phyloP scores from a whole-genome alignment of 2,113 vertebrate genomes.

The Boulengerochromis microlepis region DNA sequence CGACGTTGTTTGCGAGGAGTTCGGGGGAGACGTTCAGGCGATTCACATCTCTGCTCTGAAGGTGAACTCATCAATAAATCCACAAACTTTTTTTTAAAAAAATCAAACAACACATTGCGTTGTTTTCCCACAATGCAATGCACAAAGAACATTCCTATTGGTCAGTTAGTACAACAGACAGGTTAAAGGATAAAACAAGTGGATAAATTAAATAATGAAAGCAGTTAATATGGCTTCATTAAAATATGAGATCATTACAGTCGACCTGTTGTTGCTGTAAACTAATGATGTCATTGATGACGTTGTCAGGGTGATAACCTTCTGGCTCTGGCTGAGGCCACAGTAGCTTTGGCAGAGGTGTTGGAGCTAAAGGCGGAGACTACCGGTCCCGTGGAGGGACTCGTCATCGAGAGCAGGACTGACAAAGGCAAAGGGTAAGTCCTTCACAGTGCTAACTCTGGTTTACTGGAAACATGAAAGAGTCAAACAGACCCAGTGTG shows the following conservation, averaged over 20 bases:
- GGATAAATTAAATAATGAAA: background rate
- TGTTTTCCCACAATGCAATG: background rate
- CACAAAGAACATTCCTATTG: background rate
- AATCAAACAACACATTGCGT: background rate
- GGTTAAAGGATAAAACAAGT: background rate
- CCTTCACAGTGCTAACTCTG: too few species aligned
- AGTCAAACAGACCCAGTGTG: background rate
- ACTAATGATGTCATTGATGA: background rate
- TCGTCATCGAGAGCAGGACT: constrained; percentile 85
- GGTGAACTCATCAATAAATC: constrained; percentile 52
- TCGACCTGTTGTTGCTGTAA: background rate
- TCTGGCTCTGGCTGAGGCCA: constrained; percentile 84
- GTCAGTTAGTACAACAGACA: background rate
- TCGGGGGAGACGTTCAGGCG: constrained; percentile 89
- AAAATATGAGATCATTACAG: background rate
- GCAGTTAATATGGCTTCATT: background rate
- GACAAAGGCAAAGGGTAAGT: constrained; percentile 81
- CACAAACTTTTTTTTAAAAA: too few species aligned
- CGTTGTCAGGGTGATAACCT: constrained; percentile 82
- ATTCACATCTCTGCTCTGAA: constrained; percentile 87
- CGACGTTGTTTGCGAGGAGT: constrained; percentile 88
- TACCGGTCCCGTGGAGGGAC: constrained; percentile 80
- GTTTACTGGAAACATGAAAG: background rate
- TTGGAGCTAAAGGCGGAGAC: constrained; percentile 86
- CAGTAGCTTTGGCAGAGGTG: constrained; percentile 84